Conservation (phyloP, 1,140 invertebrate genomes). For the Zaprionus ghesquierei region DNA sequence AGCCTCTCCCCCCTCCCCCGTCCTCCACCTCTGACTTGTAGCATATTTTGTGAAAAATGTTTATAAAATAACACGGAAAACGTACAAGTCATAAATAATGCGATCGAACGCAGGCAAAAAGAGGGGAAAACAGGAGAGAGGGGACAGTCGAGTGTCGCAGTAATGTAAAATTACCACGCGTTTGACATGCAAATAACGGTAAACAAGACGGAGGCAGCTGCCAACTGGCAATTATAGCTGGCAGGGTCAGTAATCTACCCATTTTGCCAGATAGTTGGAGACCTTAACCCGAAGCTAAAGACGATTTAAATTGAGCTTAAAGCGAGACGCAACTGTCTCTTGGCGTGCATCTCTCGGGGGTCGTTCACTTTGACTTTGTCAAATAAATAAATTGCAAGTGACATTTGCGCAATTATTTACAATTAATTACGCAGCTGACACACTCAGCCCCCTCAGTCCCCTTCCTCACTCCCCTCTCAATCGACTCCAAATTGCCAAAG, state of each 20-base stretch:
- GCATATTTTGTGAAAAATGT: conserved; percentile 75
- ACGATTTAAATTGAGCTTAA: neutral
- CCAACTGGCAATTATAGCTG: conserved; percentile 38
- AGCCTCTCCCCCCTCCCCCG: conserved; percentile 4
- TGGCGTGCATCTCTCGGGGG: conserved; percentile 12
- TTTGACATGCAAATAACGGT: conserved; percentile 75
- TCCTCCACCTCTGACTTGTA: conserved; percentile 16
- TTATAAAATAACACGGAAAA: conserved; percentile 78
- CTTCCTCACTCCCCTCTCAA: neutral
- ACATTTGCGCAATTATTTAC: conserved; percentile 73
- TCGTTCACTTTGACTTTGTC: conserved; percentile 44
- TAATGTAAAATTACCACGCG: conserved; percentile 75
- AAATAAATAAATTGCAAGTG: conserved; percentile 70
- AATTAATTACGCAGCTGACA: conserved; percentile 70
- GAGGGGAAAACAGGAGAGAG: neutral
- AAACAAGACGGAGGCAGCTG: conserved; percentile 38
- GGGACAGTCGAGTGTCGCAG: conserved; percentile 55
- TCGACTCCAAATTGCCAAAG: neutral
- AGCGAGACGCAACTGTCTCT: neutral
- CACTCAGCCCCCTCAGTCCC: neutral
- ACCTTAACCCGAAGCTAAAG: neutral
- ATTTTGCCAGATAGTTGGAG: conserved; percentile 13
- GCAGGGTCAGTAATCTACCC: conserved; percentile 14
- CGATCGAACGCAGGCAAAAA: conserved; percentile 33
- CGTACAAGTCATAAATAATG: conserved; percentile 81